Percentiles rank a stretch among this genome's conserved stretches.
These are phyloP conservation scores for Epistrophe eligans DNA, from an alignment of 2,888 invertebrate genomes.

Conservation along the genomic window DNA sequence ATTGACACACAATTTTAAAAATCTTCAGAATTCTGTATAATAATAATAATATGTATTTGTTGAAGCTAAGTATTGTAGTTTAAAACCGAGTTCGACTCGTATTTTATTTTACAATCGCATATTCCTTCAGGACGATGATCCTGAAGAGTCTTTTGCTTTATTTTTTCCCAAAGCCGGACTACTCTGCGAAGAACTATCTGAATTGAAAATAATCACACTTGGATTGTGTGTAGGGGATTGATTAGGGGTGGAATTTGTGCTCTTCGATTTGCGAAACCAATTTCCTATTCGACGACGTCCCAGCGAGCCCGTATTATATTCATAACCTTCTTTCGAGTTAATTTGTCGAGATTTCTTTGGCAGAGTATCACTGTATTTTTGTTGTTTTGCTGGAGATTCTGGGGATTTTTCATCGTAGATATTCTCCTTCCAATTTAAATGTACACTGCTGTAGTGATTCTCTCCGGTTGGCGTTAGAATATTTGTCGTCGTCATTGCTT, in stretches of 20 bases:
- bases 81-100: conserved; percentile 60
- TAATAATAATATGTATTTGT: conserved; percentile 28
- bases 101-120: conserved; percentile 12
- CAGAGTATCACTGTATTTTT: conserved; percentile 82
- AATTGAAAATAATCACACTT: conserved; percentile 74
- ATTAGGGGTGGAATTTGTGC: conserved; percentile 83
- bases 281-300: conserved; percentile 83
- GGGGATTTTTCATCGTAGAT: conserved; percentile 79
- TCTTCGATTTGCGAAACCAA: conserved; percentile 84
- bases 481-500: conserved; percentile 77
- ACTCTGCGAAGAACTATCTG: conserved; percentile 77
- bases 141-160: conserved; percentile 70
- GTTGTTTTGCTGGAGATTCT: conserved; percentile 81
- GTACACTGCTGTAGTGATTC: conserved; percentile 67
- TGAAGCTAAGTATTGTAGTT: conserved; percentile 26
- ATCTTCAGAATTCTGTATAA: conserved; percentile 29
- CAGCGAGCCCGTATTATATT: conserved; percentile 81
- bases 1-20: conserved; percentile 65
- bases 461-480: conserved; percentile 71
- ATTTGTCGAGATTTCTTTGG: conserved; percentile 81
- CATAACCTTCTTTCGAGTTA: conserved; percentile 76
- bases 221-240: conserved; percentile 84
- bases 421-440: conserved; percentile 76
- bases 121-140: conserved; percentile 68
- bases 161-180: conserved; percentile 77